Percentiles rank a stretch among this genome's conserved stretches.
These are phyloP conservation scores for Synodontis membranacea DNA, from an alignment of 2,113 vertebrate genomes.

Conservation along the genomic window DNA sequence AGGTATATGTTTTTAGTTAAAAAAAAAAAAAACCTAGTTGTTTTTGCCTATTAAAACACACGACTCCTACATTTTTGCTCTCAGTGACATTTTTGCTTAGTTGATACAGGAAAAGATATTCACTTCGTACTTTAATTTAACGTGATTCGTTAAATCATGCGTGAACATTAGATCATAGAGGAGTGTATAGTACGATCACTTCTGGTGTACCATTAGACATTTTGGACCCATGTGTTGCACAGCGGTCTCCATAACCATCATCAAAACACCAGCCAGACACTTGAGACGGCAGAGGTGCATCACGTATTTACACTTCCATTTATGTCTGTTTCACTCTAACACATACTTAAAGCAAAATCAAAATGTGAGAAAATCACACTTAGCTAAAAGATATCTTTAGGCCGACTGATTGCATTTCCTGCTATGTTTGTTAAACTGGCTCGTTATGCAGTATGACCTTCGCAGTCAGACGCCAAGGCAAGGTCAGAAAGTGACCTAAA, in stretches of 20 bases:
- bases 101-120: not conserved
- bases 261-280: not conserved
- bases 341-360: conserved; percentile 16
- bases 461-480: not conserved
- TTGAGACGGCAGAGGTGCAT: not conserved
- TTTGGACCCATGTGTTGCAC: not conserved
- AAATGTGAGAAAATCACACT: conserved; percentile 26
- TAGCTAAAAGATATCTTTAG: conserved; percentile 8
- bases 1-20: not conserved
- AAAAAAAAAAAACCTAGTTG: not conserved
- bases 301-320: conserved; percentile 6
- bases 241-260: not conserved
- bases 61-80: not conserved
- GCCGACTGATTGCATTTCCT: not conserved
- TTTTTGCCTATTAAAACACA: not conserved
- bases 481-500: not conserved
- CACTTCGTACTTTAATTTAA: not conserved
- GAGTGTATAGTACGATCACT: not conserved
- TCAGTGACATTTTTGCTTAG: not conserved
- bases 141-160: not conserved
- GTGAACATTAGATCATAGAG: not conserved
- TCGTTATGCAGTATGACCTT: not conserved
- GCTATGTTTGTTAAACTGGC: not conserved
- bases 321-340: conserved; percentile 7
- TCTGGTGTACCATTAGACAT: not conserved